phyloP scores from a whole-genome alignment of 2,888 invertebrate genomes.

The Pomacea canaliculata region DNA sequence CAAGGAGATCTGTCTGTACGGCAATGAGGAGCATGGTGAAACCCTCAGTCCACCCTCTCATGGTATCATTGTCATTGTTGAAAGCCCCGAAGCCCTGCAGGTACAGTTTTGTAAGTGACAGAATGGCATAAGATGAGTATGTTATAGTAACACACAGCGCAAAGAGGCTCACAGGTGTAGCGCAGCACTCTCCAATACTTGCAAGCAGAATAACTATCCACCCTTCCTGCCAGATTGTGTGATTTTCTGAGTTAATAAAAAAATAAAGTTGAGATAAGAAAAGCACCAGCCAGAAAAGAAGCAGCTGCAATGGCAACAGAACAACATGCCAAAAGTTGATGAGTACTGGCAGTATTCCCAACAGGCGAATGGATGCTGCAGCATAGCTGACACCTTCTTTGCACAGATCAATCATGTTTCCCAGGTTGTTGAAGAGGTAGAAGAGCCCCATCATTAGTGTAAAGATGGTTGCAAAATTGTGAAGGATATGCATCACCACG shows the following conservation, averaged over 20 bases:
- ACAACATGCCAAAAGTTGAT: conserved; percentile 70
- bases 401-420: conserved; percentile 64
- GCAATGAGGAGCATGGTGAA: conserved; percentile 73
- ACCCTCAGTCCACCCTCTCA: conserved; percentile 73
- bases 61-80: conserved; percentile 61
- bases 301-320: conserved; percentile 71
- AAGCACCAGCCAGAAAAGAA: conserved; percentile 72
- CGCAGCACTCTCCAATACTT: conserved; percentile 70
- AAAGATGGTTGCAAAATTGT: conserved; percentile 71
- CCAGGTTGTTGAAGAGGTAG: conserved; percentile 69
- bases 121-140: conserved; percentile 69
- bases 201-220: conserved; percentile 69
- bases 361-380: conserved; percentile 56
- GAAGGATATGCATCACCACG: conserved; percentile 66
- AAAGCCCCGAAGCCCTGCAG: conserved; percentile 68
- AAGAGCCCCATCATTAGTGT: conserved; percentile 69
- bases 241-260: conserved; percentile 57
- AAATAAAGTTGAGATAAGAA: conserved; percentile 70
- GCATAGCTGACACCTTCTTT: conserved; percentile 53
- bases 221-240: conserved; percentile 62
- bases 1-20: conserved; percentile 72
- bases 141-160: conserved; percentile 73
- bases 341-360: conserved; percentile 65
- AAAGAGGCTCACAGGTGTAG: conserved; percentile 72
- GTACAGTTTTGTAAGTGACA: conserved; percentile 70